A percentile compares a stretch with the other conserved stretches of the same genome.
Evolutionary conservation across 2,113 vertebrate species (phyloP).

Genomic region (Cygnus atratus): DNA sequence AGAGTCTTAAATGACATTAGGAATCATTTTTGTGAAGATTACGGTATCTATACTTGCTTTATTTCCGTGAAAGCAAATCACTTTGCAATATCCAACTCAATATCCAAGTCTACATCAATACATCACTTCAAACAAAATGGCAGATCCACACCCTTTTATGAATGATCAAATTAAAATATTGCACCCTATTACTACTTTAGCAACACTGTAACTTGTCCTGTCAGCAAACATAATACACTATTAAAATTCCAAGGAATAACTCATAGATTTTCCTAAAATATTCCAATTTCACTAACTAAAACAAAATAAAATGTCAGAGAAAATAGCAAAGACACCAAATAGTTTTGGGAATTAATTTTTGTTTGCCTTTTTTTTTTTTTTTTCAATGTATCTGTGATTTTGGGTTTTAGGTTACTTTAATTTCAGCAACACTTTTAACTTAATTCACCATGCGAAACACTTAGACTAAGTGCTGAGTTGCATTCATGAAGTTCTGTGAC

Average conservation of each 20-base stretch:
- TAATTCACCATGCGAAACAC: not conserved
- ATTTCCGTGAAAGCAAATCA: not conserved
- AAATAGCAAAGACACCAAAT: not conserved
- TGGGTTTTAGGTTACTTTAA: not conserved
- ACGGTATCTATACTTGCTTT: not conserved
- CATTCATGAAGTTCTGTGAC: not conserved
- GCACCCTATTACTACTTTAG: not conserved
- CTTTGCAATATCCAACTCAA: not conserved
- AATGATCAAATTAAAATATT: not conserved
- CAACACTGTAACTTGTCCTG: not conserved
- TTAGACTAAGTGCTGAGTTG: not conserved
- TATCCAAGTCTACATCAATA: not conserved
- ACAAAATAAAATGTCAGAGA: not conserved
- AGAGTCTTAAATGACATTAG: not conserved
- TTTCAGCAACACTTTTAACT: not conserved
- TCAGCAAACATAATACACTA: not conserved
- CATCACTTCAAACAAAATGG: constrained; percentile 27
- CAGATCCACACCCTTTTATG: not conserved
- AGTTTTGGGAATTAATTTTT: not conserved
- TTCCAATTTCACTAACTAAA: not conserved
- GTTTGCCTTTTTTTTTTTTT: not conserved
- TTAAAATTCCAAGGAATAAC: not conserved
- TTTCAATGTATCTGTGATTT: not conserved
- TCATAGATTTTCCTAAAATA: not conserved
- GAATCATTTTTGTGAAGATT: not conserved